Percentiles rank a stretch among this genome's conserved stretches.
Conservation (phyloP, 2,113 vertebrate species). For the Nothobranchius furzeri region DNA sequence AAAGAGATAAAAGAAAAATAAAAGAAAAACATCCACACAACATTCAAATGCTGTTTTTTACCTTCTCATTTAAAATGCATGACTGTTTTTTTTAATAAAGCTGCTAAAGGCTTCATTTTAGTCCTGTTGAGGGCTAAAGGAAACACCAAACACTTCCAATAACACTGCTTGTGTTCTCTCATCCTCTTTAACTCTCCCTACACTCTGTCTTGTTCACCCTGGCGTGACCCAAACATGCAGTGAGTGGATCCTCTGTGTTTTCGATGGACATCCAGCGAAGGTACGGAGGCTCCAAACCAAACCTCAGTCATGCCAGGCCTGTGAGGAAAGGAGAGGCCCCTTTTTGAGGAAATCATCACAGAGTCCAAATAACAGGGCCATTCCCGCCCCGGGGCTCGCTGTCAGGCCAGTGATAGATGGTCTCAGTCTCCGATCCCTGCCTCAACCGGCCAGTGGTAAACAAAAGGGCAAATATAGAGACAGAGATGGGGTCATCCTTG, state of each 20-base stretch:
- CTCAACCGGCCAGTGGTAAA: conserved; percentile 70
- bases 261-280: conserved; percentile 67
- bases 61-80: conserved; percentile 43
- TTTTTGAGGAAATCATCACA: conserved; percentile 75
- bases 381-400: conserved; percentile 72
- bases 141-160: conserved; percentile 52
- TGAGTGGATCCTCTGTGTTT: conserved; percentile 64
- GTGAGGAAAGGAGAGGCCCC: conserved; percentile 66
- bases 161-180: conserved; percentile 44
- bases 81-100: conserved; percentile 24
- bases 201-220: conserved; percentile 71
- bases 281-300: conserved; percentile 75
- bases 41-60: conserved; percentile 36
- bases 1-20: too few species aligned
- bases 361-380: conserved; percentile 77
- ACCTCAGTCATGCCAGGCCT: conserved; percentile 73
- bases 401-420: conserved; percentile 78
- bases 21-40: conserved; percentile 30
- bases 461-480: conserved; percentile 78
- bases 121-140: conserved; percentile 22
- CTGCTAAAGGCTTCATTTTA: conserved; percentile 42
- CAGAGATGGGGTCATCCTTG: conserved; percentile 68
- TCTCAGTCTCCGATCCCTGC: conserved; percentile 63
- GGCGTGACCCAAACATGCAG: conserved; percentile 68
- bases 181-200: conserved; percentile 54